These are phyloP conservation scores for Triops cancriformis DNA, from an alignment of 1,140 invertebrate genomes.

Conservation along the genomic window DNA sequence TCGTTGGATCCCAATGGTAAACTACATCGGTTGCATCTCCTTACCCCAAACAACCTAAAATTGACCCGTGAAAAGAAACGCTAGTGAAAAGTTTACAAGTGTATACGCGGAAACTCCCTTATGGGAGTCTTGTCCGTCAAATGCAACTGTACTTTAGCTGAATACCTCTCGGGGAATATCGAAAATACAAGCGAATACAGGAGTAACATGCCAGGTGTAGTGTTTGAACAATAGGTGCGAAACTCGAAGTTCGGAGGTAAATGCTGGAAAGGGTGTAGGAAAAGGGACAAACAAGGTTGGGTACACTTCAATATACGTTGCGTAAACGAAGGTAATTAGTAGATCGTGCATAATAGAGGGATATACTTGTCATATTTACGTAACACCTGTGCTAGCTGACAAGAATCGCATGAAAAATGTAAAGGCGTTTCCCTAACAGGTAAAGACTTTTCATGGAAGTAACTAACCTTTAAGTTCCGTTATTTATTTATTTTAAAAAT, in stretches of 20 bases:
- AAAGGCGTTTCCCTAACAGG: neutral
- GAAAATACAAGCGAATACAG: neutral
- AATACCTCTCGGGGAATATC: neutral
- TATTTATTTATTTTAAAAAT: neutral
- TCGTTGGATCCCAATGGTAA: slow-evolving; percentile 66
- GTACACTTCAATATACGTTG: neutral
- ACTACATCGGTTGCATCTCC: slow-evolving; percentile 29
- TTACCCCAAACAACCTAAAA: slow-evolving; percentile 26
- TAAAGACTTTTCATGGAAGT: too few species aligned
- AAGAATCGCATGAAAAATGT: neutral
- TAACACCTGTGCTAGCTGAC: neutral
- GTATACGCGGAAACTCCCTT: neutral
- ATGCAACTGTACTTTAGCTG: neutral
- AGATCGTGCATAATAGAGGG: slow-evolving; percentile 19
- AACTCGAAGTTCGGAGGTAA: neutral
- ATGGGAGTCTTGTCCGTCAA: neutral
- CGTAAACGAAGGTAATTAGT: slow-evolving; percentile 18
- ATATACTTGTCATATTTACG: slow-evolving; percentile 16
- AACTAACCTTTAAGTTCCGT: too few species aligned
- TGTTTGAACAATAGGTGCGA: neutral
- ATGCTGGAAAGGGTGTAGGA: neutral
- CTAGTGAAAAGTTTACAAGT: neutral
- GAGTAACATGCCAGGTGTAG: neutral
- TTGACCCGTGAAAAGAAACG: neutral
- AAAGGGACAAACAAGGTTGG: neutral